Percentiles rank a stretch among this genome's conserved stretches.
Conservation (phyloP, 2,888 invertebrate species). For the Drosophila yooni region DNA sequence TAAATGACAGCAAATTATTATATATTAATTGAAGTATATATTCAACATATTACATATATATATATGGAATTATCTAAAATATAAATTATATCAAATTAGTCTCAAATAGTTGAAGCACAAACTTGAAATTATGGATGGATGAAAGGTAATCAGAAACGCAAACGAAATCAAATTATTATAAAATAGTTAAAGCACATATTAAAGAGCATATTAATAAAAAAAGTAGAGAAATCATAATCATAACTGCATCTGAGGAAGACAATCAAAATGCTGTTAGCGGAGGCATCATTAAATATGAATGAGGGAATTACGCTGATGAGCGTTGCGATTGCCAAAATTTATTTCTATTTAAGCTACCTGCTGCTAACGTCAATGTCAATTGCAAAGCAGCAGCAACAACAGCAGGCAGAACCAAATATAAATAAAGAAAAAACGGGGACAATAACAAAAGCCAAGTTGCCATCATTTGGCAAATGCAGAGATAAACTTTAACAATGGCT, state of each 20-base stretch:
- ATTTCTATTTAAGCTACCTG: constrained; percentile 66
- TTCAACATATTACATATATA: not conserved
- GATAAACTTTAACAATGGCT: constrained; percentile 76
- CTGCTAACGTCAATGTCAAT: constrained; percentile 54
- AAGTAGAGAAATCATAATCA: not conserved
- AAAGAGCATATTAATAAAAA: not conserved
- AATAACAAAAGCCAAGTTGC: constrained; percentile 49
- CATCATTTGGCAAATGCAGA: constrained; percentile 72
- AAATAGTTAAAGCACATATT: not conserved
- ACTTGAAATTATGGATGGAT: not conserved
- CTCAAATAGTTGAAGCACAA: not conserved
- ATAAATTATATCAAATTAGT: not conserved
- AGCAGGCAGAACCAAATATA: constrained; percentile 19
- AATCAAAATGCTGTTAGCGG: constrained; percentile 29
- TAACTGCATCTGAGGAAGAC: not conserved
- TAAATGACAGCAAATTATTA: not conserved
- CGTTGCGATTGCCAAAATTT: constrained; percentile 45
- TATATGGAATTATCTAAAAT: not conserved
- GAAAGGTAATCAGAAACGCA: not conserved
- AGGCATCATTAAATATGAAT: constrained; percentile 50
- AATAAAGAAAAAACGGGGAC: constrained; percentile 17
- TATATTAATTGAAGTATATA: not conserved
- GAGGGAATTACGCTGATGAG: constrained; percentile 41
- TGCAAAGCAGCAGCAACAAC: constrained; percentile 18
- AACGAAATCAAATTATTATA: not conserved